These are phyloP conservation scores for Callionymus lyra DNA, from an alignment of 2,113 vertebrate genomes.

Conservation along the genomic window DNA sequence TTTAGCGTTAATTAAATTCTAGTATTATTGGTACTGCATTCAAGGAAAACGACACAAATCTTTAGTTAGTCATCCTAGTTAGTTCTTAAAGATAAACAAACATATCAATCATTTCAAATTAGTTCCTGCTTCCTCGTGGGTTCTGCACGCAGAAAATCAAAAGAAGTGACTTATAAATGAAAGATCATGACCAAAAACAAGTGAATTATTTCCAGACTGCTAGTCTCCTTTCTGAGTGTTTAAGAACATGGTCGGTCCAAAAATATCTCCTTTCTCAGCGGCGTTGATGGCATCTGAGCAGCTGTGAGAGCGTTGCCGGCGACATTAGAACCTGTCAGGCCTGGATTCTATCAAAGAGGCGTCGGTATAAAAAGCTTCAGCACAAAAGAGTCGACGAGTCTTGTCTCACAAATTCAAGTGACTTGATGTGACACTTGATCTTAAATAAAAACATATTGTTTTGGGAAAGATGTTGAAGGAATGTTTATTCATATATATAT, in stretches of 20 bases:
- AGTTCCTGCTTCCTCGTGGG: constrained; percentile 3
- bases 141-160: constrained; percentile 3
- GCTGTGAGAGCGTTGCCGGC: constrained; percentile 32
- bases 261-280: constrained; percentile 25
- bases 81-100: no score
- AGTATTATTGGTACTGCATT: no score
- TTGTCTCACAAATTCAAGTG: no score
- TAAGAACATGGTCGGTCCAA: constrained; percentile 4
- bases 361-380: constrained; percentile 9
- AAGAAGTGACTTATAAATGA: constrained; percentile 3
- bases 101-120: no score
- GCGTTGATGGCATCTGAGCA: constrained; percentile 24
- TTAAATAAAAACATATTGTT: no score
- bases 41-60: no score
- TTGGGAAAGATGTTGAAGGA: no score
- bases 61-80: no score
- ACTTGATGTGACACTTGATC: no score
- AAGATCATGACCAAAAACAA: constrained; percentile 11
- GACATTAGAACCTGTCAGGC: constrained; percentile 34
- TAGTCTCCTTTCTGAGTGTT: constrained; percentile 18
- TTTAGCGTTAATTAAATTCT: no score
- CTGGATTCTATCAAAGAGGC: constrained; percentile 32
- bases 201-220: neutral
- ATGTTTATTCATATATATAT: no score
- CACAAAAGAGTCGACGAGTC: neutral